A percentile compares a stretch with the other conserved stretches of the same genome.
phyloP scores from a whole-genome alignment of 2,888 invertebrate species.

The Neocrepidodera transversa region DNA sequence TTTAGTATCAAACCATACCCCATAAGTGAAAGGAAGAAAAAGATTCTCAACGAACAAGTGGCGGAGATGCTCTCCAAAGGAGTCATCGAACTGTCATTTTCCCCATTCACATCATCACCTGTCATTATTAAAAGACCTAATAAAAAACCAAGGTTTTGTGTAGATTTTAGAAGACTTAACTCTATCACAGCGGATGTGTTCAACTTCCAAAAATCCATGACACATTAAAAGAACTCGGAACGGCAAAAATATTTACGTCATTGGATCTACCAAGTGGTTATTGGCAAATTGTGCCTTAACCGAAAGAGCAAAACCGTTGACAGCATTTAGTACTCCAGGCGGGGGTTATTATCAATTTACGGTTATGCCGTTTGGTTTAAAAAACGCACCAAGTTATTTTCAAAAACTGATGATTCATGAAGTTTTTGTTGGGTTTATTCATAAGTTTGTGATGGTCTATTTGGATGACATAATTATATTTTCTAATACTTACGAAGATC shows the following conservation, averaged over 20 bases:
- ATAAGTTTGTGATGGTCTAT: conserved; percentile 14
- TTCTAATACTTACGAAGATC: background rate
- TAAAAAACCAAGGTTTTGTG: conserved; percentile 15
- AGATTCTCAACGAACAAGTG: conserved; percentile 16
- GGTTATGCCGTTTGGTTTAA: conserved; percentile 28
- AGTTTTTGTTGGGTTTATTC: background rate
- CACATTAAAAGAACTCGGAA: conserved; percentile 2
- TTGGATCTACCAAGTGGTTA: conserved; percentile 1
- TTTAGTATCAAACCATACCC: background rate
- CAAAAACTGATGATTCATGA: conserved; percentile 13
- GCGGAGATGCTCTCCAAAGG: conserved; percentile 12
- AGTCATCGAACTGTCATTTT: conserved; percentile 16
- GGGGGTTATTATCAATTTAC: conserved; percentile 23
- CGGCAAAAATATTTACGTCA: conserved; percentile 12
- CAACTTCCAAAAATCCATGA: conserved; percentile 4
- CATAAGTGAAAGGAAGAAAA: background rate
- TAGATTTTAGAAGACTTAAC: conserved; percentile 11
- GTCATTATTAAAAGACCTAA: conserved; percentile 3
- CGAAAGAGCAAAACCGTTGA: background rate
- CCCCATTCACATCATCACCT: conserved; percentile 6
- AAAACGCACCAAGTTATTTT: conserved; percentile 26
- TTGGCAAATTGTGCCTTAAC: conserved; percentile 13
- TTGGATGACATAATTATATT: conserved; percentile 26
- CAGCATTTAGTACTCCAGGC: conserved; percentile 25
- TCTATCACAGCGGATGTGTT: background rate